Conservation (phyloP, 2,888 invertebrate species). For the Conops quadrifasciatus region DNA sequence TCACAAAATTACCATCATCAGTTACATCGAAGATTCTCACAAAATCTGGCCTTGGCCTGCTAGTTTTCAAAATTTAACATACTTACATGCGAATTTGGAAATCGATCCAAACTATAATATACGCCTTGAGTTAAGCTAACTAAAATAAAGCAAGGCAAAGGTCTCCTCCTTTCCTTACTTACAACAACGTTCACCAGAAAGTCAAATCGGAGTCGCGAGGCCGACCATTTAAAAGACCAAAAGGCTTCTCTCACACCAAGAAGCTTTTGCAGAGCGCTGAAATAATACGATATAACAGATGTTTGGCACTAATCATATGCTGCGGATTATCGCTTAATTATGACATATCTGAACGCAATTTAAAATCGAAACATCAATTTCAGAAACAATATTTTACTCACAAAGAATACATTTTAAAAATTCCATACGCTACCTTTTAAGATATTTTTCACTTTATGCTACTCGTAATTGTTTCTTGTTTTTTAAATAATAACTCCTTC, state of each 20-base stretch:
- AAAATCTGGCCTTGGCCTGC: not conserved
- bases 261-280: constrained; percentile 15
- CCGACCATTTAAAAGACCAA: not conserved
- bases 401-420: no score
- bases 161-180: not conserved
- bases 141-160: not conserved
- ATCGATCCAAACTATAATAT: constrained; percentile 53
- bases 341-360: not conserved
- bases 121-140: not conserved
- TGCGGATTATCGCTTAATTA: constrained; percentile 62
- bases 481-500: not conserved
- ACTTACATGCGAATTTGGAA: constrained; percentile 38
- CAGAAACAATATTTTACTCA: no score
- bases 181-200: no score
- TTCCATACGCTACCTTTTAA: not conserved
- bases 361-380: no score
- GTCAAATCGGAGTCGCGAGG: not conserved
- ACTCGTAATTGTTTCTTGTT: not conserved
- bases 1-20: constrained; percentile 9
- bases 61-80: constrained; percentile 16
- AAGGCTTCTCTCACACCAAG: not conserved
- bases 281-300: constrained; percentile 53
- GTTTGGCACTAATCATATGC: constrained; percentile 64
- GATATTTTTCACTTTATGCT: not conserved
- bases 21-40: not conserved